Percentiles rank a stretch among this genome's conserved stretches.
Evolutionary conservation across 2,888 invertebrate genomes (phyloP).

Genomic region (Dolichomitus sp.): DNA sequence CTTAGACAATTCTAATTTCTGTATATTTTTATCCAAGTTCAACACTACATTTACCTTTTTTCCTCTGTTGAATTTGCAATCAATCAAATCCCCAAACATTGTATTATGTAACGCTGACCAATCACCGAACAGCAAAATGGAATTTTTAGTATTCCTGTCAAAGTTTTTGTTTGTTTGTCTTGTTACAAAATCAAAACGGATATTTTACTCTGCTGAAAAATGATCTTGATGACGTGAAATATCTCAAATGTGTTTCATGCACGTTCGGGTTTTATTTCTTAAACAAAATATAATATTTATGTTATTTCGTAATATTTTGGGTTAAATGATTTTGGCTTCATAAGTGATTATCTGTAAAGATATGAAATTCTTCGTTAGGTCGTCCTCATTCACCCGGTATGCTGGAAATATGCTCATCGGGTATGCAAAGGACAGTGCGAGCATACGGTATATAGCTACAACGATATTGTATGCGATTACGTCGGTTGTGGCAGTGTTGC

Average conservation of each 20-base stretch:
- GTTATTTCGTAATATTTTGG: not conserved
- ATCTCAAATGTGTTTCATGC: not conserved
- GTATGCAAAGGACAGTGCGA: constrained; percentile 21
- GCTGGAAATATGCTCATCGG: constrained; percentile 10
- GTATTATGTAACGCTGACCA: too few relatives aligned
- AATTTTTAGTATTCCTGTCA: too few relatives aligned
- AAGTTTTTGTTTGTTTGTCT: too few relatives aligned
- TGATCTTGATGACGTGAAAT: not conserved
- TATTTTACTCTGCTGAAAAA: not conserved
- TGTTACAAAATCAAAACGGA: not conserved
- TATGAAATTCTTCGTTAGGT: not conserved
- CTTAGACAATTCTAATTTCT: too few relatives aligned
- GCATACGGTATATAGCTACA: not conserved
- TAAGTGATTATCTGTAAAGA: not conserved
- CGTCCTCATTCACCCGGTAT: not conserved
- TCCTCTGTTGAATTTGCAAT: too few relatives aligned
- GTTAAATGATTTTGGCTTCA: not conserved
- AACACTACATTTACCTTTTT: too few relatives aligned
- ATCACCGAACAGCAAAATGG: too few relatives aligned
- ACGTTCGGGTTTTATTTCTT: not conserved
- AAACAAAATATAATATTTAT: not conserved
- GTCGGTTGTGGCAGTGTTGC: constrained; percentile 77
- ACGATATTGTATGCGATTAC: constrained; percentile 70
- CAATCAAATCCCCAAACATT: too few relatives aligned
- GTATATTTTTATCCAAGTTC: too few relatives aligned